Percentiles rank a stretch among this genome's conserved stretches.
Evolutionary conservation across 2,113 vertebrate genomes (phyloP).

Genomic region (Paedocypris sp.): DNA sequence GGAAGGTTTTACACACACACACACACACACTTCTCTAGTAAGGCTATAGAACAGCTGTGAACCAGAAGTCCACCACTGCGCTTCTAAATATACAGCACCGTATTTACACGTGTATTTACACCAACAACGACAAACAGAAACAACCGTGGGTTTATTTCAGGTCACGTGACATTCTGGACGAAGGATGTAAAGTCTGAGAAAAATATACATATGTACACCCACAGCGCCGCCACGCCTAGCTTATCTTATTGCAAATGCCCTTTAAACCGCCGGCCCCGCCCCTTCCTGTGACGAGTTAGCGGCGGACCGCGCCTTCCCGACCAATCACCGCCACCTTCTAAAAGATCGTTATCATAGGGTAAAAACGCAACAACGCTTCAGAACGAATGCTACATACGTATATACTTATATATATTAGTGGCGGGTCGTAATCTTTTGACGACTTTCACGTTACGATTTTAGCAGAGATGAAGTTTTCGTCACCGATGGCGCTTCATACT

Average conservation of each 20-base stretch:
- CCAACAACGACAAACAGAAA: constrained; percentile 56
- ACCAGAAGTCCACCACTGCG: constrained; percentile 74
- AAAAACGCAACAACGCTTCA: no score
- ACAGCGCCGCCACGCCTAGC: constrained; percentile 86
- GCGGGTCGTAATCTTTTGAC: no score
- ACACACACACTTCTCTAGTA: constrained; percentile 69
- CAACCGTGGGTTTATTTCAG: constrained; percentile 50
- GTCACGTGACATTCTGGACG: constrained; percentile 67
- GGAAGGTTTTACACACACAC: constrained; percentile 30
- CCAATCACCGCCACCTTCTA: no score
- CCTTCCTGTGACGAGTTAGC: no score
- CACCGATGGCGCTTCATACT: no score
- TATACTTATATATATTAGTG: no score
- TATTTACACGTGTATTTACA: constrained; percentile 91
- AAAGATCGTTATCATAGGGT: no score
- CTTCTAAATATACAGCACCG: constrained; percentile 79
- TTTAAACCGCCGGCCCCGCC: constrained; percentile 52
- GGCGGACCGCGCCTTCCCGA: no score
- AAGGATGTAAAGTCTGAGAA: constrained; percentile 63
- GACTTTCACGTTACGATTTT: no score
- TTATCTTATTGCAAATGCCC: constrained; percentile 98
- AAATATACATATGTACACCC: constrained; percentile 59
- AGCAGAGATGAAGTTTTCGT: no score
- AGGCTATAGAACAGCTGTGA: constrained; percentile 86
- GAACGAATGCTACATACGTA: no score